Evolutionary conservation across 2,888 invertebrate genomes (phyloP), one percentile per base, ranked within the genome.

Genomic region (Carterocephalus palaemon): DNA sequence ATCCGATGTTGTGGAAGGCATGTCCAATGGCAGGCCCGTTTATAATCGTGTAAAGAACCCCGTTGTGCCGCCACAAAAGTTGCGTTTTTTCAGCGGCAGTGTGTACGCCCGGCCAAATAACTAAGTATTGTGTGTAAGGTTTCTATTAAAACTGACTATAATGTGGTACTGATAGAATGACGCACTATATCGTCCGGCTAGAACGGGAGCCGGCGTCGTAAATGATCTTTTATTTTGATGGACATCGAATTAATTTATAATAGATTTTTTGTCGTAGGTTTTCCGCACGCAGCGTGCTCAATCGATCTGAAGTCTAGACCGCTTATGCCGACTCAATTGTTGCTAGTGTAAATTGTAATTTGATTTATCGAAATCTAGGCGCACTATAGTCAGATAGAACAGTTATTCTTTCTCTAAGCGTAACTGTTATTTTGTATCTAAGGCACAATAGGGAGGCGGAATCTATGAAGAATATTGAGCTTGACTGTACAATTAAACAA

Each of bases 81-180:
- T 33, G 7, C 24, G 39, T 64, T 74, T 75, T 75, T 75, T 67
- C 62, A 48, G 52, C 37, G 43, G 64, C 60, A 59, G 54, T 53
- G 62, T 58, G 56, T 58, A 57, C 49, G 45, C 54, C 54, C 61
- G 62, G 53, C 60, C 60, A 67, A 76, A 76, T 75, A 75, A 73
- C 70, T 58, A 62, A 57, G 64, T 62, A 69, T 70, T 77, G 74
- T 74, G 63, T 60, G 55, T 62, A 65, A 63, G 67, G 71, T 73
- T 71, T 75, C 78, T 74, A 70, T 72, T 70, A 71, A 68, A 60
- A 53, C 53, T 52, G 51, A 58, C 62, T 65, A 61, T 62, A 52
- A 60, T 51, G 54, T 52, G 55, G 59, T 66, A 64, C 56, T 59
- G 56, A 51, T 57, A 60, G 64, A 65, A 67, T 68, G 65, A 67